These are phyloP conservation scores for Riparia riparia DNA, from an alignment of 2,113 vertebrate genomes.

Conservation along the genomic window DNA sequence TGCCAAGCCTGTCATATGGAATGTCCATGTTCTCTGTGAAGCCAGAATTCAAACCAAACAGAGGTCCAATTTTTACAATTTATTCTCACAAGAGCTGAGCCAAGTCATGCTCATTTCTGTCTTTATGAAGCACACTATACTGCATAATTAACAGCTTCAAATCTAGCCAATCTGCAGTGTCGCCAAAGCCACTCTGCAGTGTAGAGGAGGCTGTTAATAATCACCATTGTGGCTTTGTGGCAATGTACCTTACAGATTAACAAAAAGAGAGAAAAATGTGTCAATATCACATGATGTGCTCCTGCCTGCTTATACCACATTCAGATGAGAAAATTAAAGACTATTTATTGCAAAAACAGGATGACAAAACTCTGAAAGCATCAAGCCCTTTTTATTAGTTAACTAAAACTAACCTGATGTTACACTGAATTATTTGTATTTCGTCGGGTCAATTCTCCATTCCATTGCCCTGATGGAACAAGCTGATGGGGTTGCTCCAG, in stretches of 20 bases:
- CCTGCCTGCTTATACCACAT: not conserved
- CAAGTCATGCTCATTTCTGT: constrained; percentile 39
- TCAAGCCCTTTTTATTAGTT: not conserved
- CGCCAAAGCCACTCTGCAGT: not conserved
- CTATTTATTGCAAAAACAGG: not conserved
- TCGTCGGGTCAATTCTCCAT: not conserved
- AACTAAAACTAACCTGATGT: not conserved
- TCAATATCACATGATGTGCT: not conserved
- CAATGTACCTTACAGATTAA: not conserved
- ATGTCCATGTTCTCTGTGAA: not conserved
- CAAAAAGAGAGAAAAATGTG: not conserved
- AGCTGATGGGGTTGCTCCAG: not conserved
- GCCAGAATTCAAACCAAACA: constrained; percentile 16
- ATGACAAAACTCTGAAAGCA: not conserved
- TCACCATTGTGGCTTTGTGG: not conserved
- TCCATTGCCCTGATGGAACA: not conserved
- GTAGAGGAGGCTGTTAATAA: constrained; percentile 3
- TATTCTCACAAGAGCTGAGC: constrained; percentile 15
- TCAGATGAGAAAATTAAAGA: not conserved
- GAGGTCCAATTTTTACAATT: constrained; percentile 29
- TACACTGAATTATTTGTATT: not conserved
- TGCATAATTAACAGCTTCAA: constrained; percentile 29
- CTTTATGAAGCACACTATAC: not conserved
- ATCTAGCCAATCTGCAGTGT: constrained; percentile 21
- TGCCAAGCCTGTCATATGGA: not conserved